Evolutionary conservation across 2,888 invertebrate genomes (phyloP), one percentile per base, ranked within the genome.

Genomic region (Leptopilina myrica): DNA sequence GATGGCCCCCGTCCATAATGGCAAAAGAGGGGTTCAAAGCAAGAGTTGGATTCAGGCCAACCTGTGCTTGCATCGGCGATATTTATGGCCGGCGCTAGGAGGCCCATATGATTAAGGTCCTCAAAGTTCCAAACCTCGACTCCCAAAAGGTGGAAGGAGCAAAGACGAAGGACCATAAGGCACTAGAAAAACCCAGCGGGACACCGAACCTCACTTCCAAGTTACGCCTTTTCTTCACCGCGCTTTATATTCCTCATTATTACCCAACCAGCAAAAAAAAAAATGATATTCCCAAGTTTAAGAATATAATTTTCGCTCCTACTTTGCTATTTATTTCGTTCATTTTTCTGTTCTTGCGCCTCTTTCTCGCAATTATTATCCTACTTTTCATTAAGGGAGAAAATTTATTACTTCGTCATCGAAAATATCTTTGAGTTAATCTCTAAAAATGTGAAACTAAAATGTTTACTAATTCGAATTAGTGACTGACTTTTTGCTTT

Each of bases 21-120:
- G 82, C 81, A 84, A 85, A 85, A 82, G 83, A 85, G 85, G 83
- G 85, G 84, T 86, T 87, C 86, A 87, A 20, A 87, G 85, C 84
- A 85, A 86, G 46, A 46, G 84, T 87, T 88, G 88, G 88, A 87
- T 79, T 75, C 67, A 77, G 80, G 87, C 88, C 88, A 87, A 86
- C 80, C 84, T 84, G 84, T 86, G 86, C 84, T 86, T 85, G 87
- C 87, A 85, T 85, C 83, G 82, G 33, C 81, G 87, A 87, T 88
- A 87, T 87, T 87, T 87, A 87, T 86, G 86, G 84, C 85, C 82
- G 86, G 85, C 86, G 87, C 86, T 86, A 86, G 85, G 83, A 86
- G 87, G 85, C 84, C 86, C 86, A 85, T 86, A 86, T 87, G 87
- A 88, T 87, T 87, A 87, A 88, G 84, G 84, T 87, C 84, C 86